These are phyloP conservation scores for Erebia palarica DNA, from an alignment of 2,888 invertebrate species.

Conservation along the genomic window DNA sequence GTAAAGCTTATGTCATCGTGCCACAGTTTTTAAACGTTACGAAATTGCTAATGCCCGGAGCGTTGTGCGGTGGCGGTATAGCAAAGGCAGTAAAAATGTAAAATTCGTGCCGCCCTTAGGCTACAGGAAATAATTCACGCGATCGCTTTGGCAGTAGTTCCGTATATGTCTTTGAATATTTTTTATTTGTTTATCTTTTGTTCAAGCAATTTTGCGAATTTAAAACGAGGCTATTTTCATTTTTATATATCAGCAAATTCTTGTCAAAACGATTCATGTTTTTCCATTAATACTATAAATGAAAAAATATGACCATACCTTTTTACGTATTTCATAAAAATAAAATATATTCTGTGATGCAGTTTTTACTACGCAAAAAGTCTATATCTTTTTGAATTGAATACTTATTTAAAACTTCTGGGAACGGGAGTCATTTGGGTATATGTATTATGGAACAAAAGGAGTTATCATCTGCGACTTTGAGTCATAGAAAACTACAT, in stretches of 20 bases:
- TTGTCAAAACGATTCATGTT: background rate
- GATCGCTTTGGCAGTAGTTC: slow-evolving; percentile 37
- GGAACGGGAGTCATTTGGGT: background rate
- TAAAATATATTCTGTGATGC: background rate
- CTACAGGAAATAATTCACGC: slow-evolving; percentile 32
- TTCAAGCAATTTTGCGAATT: slow-evolving; percentile 30
- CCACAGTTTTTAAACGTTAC: slow-evolving; percentile 27
- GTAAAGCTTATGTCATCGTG: slow-evolving; percentile 15
- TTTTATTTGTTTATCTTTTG: slow-evolving; percentile 22
- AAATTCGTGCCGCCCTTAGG: slow-evolving; percentile 32
- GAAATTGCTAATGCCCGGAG: slow-evolving; percentile 35
- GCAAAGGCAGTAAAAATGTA: slow-evolving; percentile 37
- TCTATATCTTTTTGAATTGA: background rate
- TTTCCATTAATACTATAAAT: background rate
- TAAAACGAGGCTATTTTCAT: slow-evolving; percentile 14
- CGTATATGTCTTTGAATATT: slow-evolving; percentile 31
- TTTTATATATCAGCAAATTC: background rate
- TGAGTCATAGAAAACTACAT: no score
- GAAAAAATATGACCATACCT: slow-evolving; percentile 1
- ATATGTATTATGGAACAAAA: background rate
- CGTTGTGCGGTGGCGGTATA: slow-evolving; percentile 21
- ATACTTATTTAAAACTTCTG: background rate
- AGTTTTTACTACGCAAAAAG: background rate
- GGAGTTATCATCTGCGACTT: no score
- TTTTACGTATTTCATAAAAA: background rate